phyloP scores from a whole-genome alignment of 2,888 invertebrate genomes.

The Lamellibrachia columna region DNA sequence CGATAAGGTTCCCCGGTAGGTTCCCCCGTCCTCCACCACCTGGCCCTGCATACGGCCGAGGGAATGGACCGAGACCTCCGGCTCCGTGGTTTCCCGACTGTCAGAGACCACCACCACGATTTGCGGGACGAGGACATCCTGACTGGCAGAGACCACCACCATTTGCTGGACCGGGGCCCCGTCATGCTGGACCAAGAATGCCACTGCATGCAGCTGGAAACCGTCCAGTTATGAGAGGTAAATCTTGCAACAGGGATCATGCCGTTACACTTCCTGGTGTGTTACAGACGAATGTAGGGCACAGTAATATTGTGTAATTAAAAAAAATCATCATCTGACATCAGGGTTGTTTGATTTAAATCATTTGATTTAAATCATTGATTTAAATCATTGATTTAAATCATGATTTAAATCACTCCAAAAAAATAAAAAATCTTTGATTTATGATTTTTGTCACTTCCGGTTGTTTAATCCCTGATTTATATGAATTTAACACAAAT shows the following conservation, averaged over 20 bases:
- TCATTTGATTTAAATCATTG: too few species aligned
- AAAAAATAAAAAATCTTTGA: too few species aligned
- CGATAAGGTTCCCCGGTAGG: not conserved
- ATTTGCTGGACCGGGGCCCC: not conserved
- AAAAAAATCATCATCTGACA: too few species aligned
- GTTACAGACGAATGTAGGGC: too few species aligned
- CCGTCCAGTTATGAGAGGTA: not conserved
- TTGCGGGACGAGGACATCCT: not conserved
- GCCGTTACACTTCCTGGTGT: too few species aligned
- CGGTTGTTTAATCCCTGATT: too few species aligned
- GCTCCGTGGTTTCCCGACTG: not conserved
- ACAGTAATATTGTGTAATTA: too few species aligned
- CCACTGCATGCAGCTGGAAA: not conserved
- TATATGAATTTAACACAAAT: too few species aligned
- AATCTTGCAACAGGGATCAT: not conserved
- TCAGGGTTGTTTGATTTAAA: too few species aligned
- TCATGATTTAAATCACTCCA: too few species aligned
- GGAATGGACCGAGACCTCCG: not conserved
- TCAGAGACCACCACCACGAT: not conserved
- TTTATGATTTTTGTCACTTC: too few species aligned
- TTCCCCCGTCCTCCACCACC: not conserved
- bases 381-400: too few species aligned
- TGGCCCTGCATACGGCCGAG: not conserved
- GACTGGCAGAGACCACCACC: not conserved
- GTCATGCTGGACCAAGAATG: not conserved